Evolutionary conservation across 2,113 vertebrate genomes (phyloP), one percentile per base, ranked within the genome.

Genomic region (Xerus inauris): DNA sequence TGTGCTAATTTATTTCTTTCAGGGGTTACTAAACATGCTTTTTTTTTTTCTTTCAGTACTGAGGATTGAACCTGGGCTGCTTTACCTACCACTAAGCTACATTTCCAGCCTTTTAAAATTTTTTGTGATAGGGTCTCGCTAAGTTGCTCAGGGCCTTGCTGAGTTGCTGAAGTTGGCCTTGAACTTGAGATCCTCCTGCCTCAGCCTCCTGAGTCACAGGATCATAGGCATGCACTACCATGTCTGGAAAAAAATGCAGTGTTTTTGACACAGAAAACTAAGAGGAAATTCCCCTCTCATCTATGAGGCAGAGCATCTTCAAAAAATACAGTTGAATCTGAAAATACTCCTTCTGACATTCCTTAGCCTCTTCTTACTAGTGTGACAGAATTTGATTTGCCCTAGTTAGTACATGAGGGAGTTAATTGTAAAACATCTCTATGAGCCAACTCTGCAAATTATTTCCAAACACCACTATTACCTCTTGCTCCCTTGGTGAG

Each of bases 381-480:
- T 38, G 26, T 62, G 28, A 86, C 47, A 38, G 19, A 28, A 6
- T 91, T 91, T 77, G 69, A 82, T 93, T 93, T 96, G 57, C 62
- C 49, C 22, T 62, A 19, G 76, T 94, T 90, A 86, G 59, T 26
- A 49, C 73, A 40, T 45, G 85, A 84, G 28, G 45, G 76, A 91
- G 64, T 85, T 91, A 93, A 91, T 69, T 86, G 72, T 57, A 77
- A 77, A 64, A 62, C 49, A 69, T 79, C 22, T 86, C 35, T 54
- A 3, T 49, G 80, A 73, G 38, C 20, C 9, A 71, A 8, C 93
- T 42, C 59, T 40, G 47, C 47, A 87, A 62, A 64, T 79, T 75
- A 64, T 89, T 87, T 76, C n/a, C 67, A 95, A 47, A 89, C 35
- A 20, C 54, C 13, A 20, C 86, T 84, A 14, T 89, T 67, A 80